Evolutionary conservation across 2,113 vertebrate species (phyloP).

Genomic region (Urocolius indicus): DNA sequence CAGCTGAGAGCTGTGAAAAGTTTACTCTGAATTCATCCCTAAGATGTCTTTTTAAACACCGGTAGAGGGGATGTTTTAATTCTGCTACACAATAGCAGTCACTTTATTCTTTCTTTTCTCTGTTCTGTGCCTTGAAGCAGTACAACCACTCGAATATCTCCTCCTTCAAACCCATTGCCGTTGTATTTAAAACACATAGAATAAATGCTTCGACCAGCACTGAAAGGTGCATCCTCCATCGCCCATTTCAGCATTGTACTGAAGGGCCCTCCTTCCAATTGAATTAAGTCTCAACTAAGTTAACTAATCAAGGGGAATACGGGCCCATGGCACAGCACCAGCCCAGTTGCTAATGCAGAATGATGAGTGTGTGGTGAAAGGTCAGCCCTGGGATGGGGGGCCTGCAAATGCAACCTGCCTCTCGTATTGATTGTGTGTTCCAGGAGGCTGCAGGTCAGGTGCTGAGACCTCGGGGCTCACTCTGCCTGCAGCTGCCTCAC

Average conservation of each 20-base stretch:
- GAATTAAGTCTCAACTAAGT: slow-evolving; percentile 44
- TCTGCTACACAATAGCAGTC: not conserved
- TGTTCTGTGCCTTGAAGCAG: not conserved
- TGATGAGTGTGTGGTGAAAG: not conserved
- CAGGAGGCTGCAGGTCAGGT: not conserved
- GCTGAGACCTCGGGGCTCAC: not conserved
- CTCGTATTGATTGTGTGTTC: slow-evolving; percentile 10
- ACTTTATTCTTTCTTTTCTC: not conserved
- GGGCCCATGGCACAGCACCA: not conserved
- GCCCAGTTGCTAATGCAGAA: slow-evolving; percentile 37
- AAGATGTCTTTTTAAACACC: not conserved
- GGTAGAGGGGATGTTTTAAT: not conserved
- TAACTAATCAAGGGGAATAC: slow-evolving; percentile 53
- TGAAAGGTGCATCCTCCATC: not conserved
- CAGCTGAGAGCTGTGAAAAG: not conserved
- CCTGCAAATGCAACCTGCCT: not conserved
- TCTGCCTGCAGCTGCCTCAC: not conserved
- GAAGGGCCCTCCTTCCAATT: slow-evolving; percentile 43
- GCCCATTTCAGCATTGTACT: not conserved
- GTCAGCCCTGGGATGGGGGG: not conserved
- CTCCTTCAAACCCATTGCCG: not conserved
- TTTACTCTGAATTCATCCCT: not conserved
- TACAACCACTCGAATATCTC: not conserved
- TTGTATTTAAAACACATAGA: not conserved
- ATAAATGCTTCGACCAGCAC: not conserved